Conservation (phyloP, 2,113 vertebrate genomes). For the Archilochus colubris region DNA sequence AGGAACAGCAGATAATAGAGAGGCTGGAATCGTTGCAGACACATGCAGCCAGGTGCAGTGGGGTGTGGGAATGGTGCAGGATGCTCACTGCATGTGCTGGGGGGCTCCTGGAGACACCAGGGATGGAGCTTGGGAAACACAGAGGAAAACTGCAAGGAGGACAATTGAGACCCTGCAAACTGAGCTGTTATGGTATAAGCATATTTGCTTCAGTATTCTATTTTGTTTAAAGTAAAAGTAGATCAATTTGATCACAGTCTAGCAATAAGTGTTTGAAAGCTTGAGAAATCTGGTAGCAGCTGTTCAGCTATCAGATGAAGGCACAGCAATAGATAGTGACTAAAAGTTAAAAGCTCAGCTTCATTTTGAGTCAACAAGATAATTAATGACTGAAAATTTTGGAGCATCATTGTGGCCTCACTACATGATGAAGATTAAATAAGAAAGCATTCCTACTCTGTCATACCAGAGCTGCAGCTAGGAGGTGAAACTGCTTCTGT, state of each 20-base stretch:
- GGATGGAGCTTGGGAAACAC: neutral
- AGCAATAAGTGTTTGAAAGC: neutral
- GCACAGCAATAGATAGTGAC: neutral
- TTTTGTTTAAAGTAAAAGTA: neutral
- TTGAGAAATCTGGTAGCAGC: neutral
- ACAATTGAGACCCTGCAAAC: neutral
- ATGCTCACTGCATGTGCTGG: rapidly evolving
- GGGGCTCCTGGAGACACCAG: rapidly evolving
- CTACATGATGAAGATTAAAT: neutral
- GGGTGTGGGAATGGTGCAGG: neutral
- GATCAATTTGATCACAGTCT: neutral
- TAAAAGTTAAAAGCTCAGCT: neutral
- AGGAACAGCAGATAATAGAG: neutral
- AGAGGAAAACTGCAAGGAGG: neutral
- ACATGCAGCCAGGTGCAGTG: neutral
- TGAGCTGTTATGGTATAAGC: neutral
- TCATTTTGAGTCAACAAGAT: neutral
- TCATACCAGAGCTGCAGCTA: neutral
- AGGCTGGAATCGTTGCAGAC: neutral
- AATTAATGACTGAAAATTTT: neutral
- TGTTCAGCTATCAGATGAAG: neutral
- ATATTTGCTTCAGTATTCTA: neutral
- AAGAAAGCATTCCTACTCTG: neutral
- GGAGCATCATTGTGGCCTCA: neutral
- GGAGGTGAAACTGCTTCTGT: neutral